These are phyloP conservation scores for Silurus aristotelis DNA, from an alignment of 2,797 vertebrate species.

Conservation along the genomic window DNA sequence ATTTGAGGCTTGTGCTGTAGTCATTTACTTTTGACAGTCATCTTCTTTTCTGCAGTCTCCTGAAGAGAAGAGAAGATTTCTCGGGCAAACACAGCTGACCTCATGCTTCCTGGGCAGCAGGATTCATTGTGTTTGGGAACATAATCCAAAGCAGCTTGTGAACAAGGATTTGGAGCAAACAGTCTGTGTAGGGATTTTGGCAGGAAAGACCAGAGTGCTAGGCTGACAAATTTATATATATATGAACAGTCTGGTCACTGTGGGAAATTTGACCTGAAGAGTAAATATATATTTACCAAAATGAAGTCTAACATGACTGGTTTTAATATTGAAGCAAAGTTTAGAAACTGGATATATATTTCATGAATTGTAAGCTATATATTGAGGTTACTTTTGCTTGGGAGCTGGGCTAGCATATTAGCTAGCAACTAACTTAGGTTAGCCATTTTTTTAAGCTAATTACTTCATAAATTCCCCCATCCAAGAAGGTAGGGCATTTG, in stretches of 20 bases:
- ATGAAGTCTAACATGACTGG: background rate
- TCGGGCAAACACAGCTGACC: constrained; percentile 39
- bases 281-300: background rate
- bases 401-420: background rate
- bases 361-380: background rate
- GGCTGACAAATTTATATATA: constrained; percentile 35
- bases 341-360: background rate
- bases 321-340: background rate
- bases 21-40: constrained; percentile 37
- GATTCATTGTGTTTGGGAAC: constrained; percentile 52
- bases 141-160: constrained; percentile 60
- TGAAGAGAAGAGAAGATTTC: constrained; percentile 37
- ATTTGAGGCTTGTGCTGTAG: background rate
- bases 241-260: constrained; percentile 17
- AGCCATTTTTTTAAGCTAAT: background rate
- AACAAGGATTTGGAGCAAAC: constrained; percentile 51
- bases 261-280: constrained; percentile 11
- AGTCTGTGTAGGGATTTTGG: constrained; percentile 37
- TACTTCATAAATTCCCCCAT: background rate
- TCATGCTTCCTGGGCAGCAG: constrained; percentile 47
- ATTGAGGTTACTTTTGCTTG: background rate
- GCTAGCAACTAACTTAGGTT: background rate
- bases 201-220: constrained; percentile 31
- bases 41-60: constrained; percentile 43
- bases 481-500: background rate